Evolutionary conservation across 2,888 invertebrate species (phyloP), one percentile per base, ranked within the genome.

Genomic region (Drosophila neotestacea): DNA sequence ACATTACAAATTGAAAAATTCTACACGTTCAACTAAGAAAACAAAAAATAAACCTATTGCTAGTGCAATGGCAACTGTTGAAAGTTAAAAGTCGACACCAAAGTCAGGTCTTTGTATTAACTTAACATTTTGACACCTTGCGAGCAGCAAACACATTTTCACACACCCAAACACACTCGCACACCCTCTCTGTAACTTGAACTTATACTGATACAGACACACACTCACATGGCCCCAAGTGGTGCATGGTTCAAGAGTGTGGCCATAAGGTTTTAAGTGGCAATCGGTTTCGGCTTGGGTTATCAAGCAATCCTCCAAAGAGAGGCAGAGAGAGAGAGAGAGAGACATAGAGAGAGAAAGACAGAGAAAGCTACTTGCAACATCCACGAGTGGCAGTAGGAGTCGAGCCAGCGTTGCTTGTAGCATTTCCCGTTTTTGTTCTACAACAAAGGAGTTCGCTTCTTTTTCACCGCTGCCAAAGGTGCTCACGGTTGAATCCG

Each of bases 91-190:
- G 86, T 84, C 88, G 68, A 82, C 77, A 74, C 77, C 64, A 61
- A 66, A 78, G 81, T 78, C 84, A 81, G 80, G 76, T 70, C 79
- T 76, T 79, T 76, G 88, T 76, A 88, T 88, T 88, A 83, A 88
- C 81, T 86, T 84, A 88, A 79, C 85, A 68, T 85, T 88, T 79
- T 85, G 85, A 87, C 85, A 85, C 85, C 85, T 63, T 39, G 71
- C 67, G 64, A 77, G 42, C 59, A 34, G 32, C 52, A 30, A 47
- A 62, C 38, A 27, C 46, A 42, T 38, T 48, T 7, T 16, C 30
- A 44, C 47, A 13, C 47, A 46, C 47, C 22, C 71, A 52, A 59
- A 48, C 46, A 66, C 30, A 41, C 38, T 39, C 27, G 34, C 36
- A 41, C 28, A 55, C 16, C 13, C 28, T 16, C 6, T 41, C 22